These are phyloP conservation scores for Troglohyphantes excavatus DNA, from an alignment of 2,888 invertebrate species.

Conservation along the genomic window DNA sequence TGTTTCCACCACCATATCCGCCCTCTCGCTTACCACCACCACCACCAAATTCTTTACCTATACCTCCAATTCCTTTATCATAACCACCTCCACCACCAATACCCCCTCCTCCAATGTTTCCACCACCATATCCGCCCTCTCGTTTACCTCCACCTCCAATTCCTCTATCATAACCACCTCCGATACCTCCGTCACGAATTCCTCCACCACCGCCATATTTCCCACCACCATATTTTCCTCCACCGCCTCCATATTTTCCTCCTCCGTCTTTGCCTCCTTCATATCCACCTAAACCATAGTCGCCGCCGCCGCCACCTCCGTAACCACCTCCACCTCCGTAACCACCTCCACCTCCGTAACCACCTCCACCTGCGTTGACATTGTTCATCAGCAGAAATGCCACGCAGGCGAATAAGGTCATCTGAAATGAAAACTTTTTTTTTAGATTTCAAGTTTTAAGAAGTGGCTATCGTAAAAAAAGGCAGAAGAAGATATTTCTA, in stretches of 20 bases:
- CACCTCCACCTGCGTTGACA: conserved; percentile 9
- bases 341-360: neutral
- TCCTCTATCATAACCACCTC: neutral
- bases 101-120: neutral
- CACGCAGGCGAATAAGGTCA: neutral
- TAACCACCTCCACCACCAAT: neutral
- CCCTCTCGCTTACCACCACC: neutral
- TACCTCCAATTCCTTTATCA: neutral
- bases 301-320: neutral
- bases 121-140: neutral
- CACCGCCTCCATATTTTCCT: neutral
- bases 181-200: neutral
- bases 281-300: neutral
- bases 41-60: neutral
- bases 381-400: neutral
- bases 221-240: conserved; percentile 23
- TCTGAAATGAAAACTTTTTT: neutral
- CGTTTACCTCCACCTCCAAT: neutral
- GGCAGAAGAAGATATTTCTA: too few relatives aligned
- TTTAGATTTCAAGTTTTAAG: too few relatives aligned
- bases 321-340: neutral
- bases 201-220: conserved; percentile 21
- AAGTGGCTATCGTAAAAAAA: too few relatives aligned
- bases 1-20: neutral
- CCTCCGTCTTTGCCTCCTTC: conserved; percentile 10